Evolutionary conservation across 1,140 invertebrate genomes (phyloP).

Genomic region (Scaptomyza montana): DNA sequence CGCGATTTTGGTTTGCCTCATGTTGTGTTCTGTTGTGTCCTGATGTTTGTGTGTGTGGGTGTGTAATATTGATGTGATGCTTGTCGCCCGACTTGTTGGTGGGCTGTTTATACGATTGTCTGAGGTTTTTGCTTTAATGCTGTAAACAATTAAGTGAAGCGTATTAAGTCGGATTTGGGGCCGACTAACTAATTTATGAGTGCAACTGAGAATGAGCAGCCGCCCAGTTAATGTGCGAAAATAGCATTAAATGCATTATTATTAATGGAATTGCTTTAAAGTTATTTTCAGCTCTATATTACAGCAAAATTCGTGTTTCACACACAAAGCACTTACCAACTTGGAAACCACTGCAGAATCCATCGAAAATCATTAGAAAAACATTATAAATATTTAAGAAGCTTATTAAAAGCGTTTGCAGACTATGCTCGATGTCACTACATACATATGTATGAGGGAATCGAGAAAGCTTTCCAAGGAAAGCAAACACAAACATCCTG

Average conservation of each 20-base stretch:
- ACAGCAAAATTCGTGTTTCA: too few relatives aligned
- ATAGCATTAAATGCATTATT: conserved; percentile 7
- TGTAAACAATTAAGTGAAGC: conserved; percentile 81
- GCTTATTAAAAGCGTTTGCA: conserved; percentile 72
- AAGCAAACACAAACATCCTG: conserved; percentile 19
- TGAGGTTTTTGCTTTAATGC: conserved; percentile 79
- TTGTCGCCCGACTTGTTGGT: conserved; percentile 19
- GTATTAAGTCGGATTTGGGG: conserved; percentile 76
- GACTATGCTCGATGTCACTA: not conserved
- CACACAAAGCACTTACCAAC: too few relatives aligned
- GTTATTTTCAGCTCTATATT: not conserved
- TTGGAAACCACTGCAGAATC: not conserved
- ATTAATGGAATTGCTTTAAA: conserved; percentile 18
- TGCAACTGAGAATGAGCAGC: conserved; percentile 12
- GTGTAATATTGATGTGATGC: conserved; percentile 71
- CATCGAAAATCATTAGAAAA: conserved; percentile 60
- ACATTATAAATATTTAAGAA: conserved; percentile 80
- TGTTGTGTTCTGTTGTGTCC: conserved; percentile 35
- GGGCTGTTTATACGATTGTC: conserved; percentile 74
- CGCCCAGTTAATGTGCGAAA: not conserved
- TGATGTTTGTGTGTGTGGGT: conserved; percentile 26
- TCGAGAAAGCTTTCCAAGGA: conserved; percentile 3
- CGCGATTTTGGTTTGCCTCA: conserved; percentile 68
- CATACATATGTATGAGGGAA: not conserved
- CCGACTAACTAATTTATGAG: conserved; percentile 72